Evolutionary conservation across 2,888 invertebrate species (phyloP).

Genomic region (Erynnis tages): DNA sequence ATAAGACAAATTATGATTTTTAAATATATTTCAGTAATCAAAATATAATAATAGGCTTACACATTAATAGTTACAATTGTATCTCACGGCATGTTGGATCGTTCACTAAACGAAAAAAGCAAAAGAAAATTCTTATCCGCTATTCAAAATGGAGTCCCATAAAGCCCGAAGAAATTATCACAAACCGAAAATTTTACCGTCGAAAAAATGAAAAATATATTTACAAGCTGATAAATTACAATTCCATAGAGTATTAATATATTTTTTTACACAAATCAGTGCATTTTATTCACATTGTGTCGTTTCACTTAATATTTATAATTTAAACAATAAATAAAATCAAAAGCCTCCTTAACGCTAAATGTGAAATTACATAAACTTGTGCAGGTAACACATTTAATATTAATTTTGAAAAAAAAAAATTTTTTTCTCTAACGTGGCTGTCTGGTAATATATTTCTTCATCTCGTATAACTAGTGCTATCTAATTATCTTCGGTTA

Average conservation of each 20-base stretch:
- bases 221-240: conserved; percentile 56
- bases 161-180: conserved; percentile 33
- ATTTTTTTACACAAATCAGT: conserved; percentile 66
- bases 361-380: conserved; percentile 47
- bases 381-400: conserved; percentile 35
- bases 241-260: conserved; percentile 57
- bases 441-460: conserved; percentile 16
- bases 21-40: conserved; percentile 82
- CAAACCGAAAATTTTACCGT: conserved; percentile 38
- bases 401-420: conserved; percentile 20
- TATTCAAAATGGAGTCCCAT: conserved; percentile 33
- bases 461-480: conserved; percentile 22
- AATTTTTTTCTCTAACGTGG: conserved; percentile 6
- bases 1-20: conserved; percentile 56
- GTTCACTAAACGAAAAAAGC: conserved; percentile 42
- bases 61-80: conserved; percentile 79
- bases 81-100: conserved; percentile 60
- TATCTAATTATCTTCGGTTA: conserved; percentile 69
- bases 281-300: conserved; percentile 74
- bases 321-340: conserved; percentile 47
- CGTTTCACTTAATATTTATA: conserved; percentile 40
- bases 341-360: conserved; percentile 52
- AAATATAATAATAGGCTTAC: conserved; percentile 82
- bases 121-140: conserved; percentile 36
- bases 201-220: conserved; percentile 40